Conservation (phyloP, 2,113 vertebrate genomes). For the Atlantisia rogersi region DNA sequence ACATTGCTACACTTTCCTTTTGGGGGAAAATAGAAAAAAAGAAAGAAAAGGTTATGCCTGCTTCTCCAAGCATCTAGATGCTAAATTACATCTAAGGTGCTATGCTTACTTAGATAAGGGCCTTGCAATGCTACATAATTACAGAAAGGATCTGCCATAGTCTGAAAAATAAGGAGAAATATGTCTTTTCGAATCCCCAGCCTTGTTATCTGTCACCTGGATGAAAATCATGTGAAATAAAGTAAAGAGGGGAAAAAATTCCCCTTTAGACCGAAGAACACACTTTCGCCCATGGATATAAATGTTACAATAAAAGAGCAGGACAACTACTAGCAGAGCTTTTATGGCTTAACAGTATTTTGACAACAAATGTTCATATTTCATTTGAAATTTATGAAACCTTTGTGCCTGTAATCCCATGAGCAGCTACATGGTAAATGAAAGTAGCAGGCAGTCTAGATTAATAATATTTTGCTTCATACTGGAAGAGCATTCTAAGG, state of each 20-base stretch:
- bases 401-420: constrained; percentile 86
- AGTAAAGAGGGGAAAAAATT: constrained; percentile 24
- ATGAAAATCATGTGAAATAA: constrained; percentile 39
- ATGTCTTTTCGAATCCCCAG: constrained; percentile 39
- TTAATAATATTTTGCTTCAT: constrained; percentile 79
- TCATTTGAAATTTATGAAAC: constrained; percentile 87
- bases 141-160: not conserved
- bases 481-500: constrained; percentile 74
- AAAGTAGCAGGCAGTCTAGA: constrained; percentile 84
- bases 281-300: constrained; percentile 57
- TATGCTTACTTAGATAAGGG: constrained; percentile 34
- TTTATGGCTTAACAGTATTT: constrained; percentile 80
- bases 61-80: not conserved
- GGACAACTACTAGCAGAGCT: constrained; percentile 64
- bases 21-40: not conserved
- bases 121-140: constrained; percentile 29
- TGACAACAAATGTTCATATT: constrained; percentile 92
- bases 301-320: constrained; percentile 71
- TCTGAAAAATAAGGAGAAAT: constrained; percentile 23
- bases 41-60: not conserved
- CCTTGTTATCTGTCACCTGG: constrained; percentile 59
- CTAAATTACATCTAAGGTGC: constrained; percentile 18
- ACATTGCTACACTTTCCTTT: not conserved
- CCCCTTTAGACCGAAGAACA: constrained; percentile 57
- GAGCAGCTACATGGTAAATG: constrained; percentile 86